Evolutionary conservation across 1,140 invertebrate species (phyloP), one percentile per base, ranked within the genome.

Genomic region (Eupeodes corollae): DNA sequence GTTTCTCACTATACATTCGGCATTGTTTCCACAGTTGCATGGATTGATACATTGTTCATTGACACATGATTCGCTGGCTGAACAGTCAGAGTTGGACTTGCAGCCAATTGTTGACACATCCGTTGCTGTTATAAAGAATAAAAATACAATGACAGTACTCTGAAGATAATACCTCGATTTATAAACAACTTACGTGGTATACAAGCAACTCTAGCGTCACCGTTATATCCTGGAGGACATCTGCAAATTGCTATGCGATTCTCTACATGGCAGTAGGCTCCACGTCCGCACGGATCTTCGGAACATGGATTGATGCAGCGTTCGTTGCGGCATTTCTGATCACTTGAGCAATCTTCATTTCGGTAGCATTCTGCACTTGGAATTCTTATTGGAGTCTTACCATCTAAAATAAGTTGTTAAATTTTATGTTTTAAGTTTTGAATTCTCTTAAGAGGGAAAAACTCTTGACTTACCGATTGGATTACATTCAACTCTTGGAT

Each of bases 1-100:
- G 65, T 86, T 79, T 40, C 76, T 69, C 1, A 91, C 84, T 46
- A 71, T 72, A 63, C 89, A 93, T 53, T 86, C 80, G 3, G 88
- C 80, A 59, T 91, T 82, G 1, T 76, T 70, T 35, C 88, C 89
- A 59, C 90, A 92, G 48, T 86, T 83, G 54, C 89, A 92, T 1
- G 89, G 88, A 60, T 79, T 84, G 6, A 83, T 76, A 61, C 89
- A 92, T 9, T 75, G 68, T 38, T 75, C 72, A 53, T 90, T 88
- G 31, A 88, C 76, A 59, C 88, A 92, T 3, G 87, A 79, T 67
- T 90, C 82, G 15, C 82, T 80, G 34, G 78, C 63, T 15, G 80
- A 75, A 65, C 89, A 93, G 42, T 91, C 88, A 3, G 77, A 77
- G 60, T 86, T 88, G 2, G 82, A 78, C 55, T 76, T 77, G 59